Evolutionary conservation across 2,888 invertebrate species (phyloP), one percentile per base, ranked within the genome.

Genomic region (Dryobotodes eremita): DNA sequence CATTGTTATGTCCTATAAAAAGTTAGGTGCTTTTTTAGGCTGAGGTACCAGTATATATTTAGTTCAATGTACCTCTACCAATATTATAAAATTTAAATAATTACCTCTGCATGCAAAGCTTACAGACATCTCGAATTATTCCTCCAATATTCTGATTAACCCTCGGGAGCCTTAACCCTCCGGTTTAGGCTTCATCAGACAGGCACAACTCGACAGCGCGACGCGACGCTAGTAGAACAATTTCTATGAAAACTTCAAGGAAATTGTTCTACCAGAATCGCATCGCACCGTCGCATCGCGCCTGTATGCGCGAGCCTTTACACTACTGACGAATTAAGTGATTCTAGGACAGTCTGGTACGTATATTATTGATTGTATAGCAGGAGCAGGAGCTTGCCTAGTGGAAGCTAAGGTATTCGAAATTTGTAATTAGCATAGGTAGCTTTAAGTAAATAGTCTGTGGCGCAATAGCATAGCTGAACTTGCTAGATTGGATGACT

Each of bases 111-210:
- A 31, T 31, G 2, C 17, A 11, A 36, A 13, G 20, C 36, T 64
- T 31, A 64, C 31, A 26, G 20, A 62, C 23, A 23, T 57, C 46
- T 71, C 71, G n/a, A 71, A 31, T 57, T 36, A 48, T 75, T 36
- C 5, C 13, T 36, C 7, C 23, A 17, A 70, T 46, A n/a, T n/a
- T n/a, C n/a, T n/a, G n/a, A n/a, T n/a, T n/a, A n/a, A n/a, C n/a
- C n/a, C n/a, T n/a, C n/a, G n/a, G n/a, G n/a, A n/a, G n/a, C n/a
- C n/a, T n/a, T n/a, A n/a, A n/a, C n/a, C n/a, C n/a, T n/a, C n/a
- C n/a, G 13, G 26, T 26, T 6, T 13, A 66, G 31, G 31, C 31
- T 36, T 3, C 31, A 36, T 1, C 31, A 36, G 31, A 3, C 31
- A 36, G 31, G 31, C 31, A 3, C 31, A 3, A 36, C 31, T 1